Base-by-base conservation (phyloP, 1,140 invertebrate genomes). In the Cylas formicarius region DNA sequence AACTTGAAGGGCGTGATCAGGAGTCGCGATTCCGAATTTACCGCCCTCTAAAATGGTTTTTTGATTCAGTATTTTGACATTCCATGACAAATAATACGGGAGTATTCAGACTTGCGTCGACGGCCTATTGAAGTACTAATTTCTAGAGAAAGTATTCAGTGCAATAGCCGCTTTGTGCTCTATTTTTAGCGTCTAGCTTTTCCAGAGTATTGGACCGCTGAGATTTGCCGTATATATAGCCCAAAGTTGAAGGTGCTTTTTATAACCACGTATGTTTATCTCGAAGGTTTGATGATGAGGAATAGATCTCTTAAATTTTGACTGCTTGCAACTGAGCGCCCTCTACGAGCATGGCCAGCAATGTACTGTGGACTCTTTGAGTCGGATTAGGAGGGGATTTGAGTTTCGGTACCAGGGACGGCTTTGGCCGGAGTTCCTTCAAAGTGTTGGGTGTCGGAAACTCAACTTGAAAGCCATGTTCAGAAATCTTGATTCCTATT, bases 351-450 rank as follows among this genome's bases (percentile, higher is more conserved):
- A 10, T 10, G 6, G 27, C 39, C 21, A 48, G 39, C 24, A 48
- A 38, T 33, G 22, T 63, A 61, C 64, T 1, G 61, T 66, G 10
- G 59, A 66, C 22, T 62, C 50, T 34, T 53, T 66, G 9, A 64
- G 64, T 48, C 50, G 49, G 16, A 62, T 58, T n/a, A 38, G 59
- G 61, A 9, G 42, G 37, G 10, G 49, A 44, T 4, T 55, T 61
- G 6, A 52, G 54, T 24, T 59, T 59, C 24, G 43, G 52, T 1
- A 48, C 38, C 10, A 42, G 63, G 16, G 38, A 36, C 5, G 39
- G 40, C 17, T 65, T 48, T 35, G 63, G 60, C 2, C 29, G 63
- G 37, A 55, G 61, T 46, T 63, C 61, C 8, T 27, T 64, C n/a
- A 63, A 63, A 38, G 43, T 56, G 2, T 34, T 44, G 1, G 48